These are phyloP conservation scores for Muscicapa striata DNA, from an alignment of 2,797 vertebrate species.

Conservation along the genomic window DNA sequence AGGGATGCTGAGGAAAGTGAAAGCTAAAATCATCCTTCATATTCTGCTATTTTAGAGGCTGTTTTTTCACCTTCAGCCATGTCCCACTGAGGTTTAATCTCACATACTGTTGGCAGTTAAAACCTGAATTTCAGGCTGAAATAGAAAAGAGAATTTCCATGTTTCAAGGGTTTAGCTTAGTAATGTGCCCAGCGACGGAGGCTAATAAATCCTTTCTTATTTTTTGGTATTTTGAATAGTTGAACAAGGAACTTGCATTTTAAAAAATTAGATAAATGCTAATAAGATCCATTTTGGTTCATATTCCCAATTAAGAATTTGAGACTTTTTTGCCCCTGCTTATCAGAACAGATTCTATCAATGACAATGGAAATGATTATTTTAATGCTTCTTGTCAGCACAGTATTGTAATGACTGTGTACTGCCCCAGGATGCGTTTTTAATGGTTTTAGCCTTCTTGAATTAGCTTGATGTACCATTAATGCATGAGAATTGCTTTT, in stretches of 20 bases:
- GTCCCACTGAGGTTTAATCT: not conserved
- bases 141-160: not conserved
- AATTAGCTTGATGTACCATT: slow-evolving; percentile 78
- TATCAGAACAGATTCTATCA: slow-evolving; percentile 74
- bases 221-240: not conserved
- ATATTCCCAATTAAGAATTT: not conserved
- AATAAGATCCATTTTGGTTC: not conserved
- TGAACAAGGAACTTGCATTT: not conserved
- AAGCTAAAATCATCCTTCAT: not conserved
- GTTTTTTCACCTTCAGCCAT: not conserved
- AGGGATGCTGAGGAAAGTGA: not conserved
- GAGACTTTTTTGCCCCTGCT: not conserved
- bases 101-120: not conserved
- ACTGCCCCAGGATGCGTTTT: slow-evolving; percentile 77
- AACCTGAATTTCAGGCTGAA: not conserved
- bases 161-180: not conserved
- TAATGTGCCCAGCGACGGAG: rapidly evolving
- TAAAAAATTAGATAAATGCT: not conserved
- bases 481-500: slow-evolving; percentile 75
- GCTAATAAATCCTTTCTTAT: not conserved
- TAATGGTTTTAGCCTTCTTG: slow-evolving; percentile 74
- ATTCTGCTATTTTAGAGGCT: not conserved
- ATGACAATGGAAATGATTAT: slow-evolving; percentile 76
- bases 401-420: slow-evolving; percentile 49
- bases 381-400: slow-evolving; percentile 69